These are phyloP conservation scores for Hylomyscus alleni DNA, from an alignment of 2,797 vertebrate species.

Conservation along the genomic window DNA sequence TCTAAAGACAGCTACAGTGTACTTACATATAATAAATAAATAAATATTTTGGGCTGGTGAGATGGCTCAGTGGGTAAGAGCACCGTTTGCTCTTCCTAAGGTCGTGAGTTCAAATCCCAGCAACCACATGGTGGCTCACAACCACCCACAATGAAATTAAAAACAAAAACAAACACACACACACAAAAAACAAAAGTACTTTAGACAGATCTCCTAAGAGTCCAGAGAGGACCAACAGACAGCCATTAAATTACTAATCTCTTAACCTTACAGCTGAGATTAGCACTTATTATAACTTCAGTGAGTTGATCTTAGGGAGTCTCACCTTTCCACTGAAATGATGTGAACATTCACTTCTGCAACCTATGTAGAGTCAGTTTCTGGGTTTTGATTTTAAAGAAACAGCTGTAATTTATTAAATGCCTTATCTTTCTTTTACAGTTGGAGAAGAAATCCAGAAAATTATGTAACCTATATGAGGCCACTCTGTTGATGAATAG, in stretches of 20 bases:
- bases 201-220: slow-evolving; percentile 20
- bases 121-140: no score
- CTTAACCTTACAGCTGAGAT: slow-evolving; percentile 53
- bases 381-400: slow-evolving; percentile 33
- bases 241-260: not conserved
- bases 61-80: no score
- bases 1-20: no score
- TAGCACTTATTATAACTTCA: slow-evolving; percentile 51
- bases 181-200: no score
- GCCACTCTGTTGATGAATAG: not conserved
- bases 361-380: slow-evolving; percentile 17
- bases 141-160: no score
- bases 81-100: no score
- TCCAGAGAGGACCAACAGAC: not conserved
- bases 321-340: slow-evolving; percentile 63
- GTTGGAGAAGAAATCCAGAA: not conserved
- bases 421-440: slow-evolving; percentile 1
- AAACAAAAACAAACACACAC: no score
- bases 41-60: no score
- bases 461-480: not conserved
- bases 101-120: no score
- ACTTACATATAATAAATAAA: no score
- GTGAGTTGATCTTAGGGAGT: slow-evolving; percentile 57
- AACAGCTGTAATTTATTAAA: slow-evolving; percentile 57
- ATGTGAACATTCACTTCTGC: slow-evolving; percentile 16